Conservation (phyloP, 2,797 vertebrate species). For the Acipenser ruthenus region DNA sequence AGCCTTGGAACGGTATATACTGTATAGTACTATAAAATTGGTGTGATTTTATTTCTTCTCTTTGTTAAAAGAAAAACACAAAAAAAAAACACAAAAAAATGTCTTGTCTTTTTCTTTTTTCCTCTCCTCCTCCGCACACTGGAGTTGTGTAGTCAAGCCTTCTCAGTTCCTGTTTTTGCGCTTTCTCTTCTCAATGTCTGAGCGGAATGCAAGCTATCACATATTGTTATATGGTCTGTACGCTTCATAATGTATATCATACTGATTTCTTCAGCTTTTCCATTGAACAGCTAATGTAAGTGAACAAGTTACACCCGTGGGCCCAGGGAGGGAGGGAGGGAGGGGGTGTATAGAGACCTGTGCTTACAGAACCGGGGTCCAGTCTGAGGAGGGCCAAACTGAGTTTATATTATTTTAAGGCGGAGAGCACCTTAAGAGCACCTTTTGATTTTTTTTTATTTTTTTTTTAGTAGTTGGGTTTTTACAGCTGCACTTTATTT, state of each 20-base stretch:
- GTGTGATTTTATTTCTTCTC: constrained; percentile 79
- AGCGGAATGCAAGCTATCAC: constrained; percentile 81
- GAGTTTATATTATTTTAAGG: too few relatives aligned
- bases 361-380: too few relatives aligned
- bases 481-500: too few relatives aligned
- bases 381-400: too few relatives aligned
- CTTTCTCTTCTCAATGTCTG: constrained; percentile 60
- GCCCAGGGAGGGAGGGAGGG: constrained; percentile 2
- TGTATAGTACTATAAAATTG: constrained; percentile 69
- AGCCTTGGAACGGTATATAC: constrained; percentile 73
- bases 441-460: too few relatives aligned
- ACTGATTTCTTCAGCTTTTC: constrained; percentile 82
- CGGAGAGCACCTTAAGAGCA: too few relatives aligned
- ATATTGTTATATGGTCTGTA: constrained; percentile 72
- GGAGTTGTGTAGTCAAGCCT: constrained; percentile 64
- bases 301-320: constrained; percentile 59
- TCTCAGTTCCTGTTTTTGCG: constrained; percentile 42
- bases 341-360: too few relatives aligned
- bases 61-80: constrained; percentile 61
- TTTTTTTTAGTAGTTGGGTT: too few relatives aligned
- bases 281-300: constrained; percentile 87
- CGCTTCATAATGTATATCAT: constrained; percentile 71
- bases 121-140: constrained; percentile 71
- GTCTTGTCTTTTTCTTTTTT: constrained; percentile 58
- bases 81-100: constrained; percentile 54